phyloP scores from a whole-genome alignment of 2,113 vertebrate genomes.

The Mungos mungo region DNA sequence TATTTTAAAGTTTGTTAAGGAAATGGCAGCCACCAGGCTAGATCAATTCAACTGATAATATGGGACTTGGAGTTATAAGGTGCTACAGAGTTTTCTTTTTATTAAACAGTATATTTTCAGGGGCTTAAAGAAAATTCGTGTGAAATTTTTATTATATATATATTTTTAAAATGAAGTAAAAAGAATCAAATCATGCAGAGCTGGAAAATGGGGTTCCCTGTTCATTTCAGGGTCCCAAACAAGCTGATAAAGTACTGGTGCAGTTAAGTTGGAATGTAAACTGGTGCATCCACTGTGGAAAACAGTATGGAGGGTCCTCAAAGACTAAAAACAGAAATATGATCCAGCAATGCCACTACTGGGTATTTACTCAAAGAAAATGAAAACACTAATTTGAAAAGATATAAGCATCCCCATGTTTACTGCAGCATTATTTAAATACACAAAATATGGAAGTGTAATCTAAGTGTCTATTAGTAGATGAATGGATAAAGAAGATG shows the following conservation, averaged over 20 bases:
- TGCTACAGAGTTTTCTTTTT: not conserved
- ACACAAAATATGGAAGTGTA: not conserved
- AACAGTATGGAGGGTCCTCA: not conserved
- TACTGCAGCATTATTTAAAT: not conserved
- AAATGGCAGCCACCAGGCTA: not conserved
- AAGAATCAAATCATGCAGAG: not conserved
- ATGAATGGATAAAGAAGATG: not conserved
- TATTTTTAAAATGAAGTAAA: not conserved
- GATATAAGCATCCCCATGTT: not conserved
- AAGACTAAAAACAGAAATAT: not conserved
- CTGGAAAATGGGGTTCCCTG: not conserved
- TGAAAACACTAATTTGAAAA: not conserved
- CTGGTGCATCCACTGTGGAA: not conserved
- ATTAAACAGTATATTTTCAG: not conserved
- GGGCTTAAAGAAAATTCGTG: not conserved
- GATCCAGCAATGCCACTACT: not conserved
- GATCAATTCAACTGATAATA: not conserved
- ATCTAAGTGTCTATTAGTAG: not conserved
- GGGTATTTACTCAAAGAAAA: not conserved
- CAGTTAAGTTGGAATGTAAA: not conserved
- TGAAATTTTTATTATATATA: not conserved
- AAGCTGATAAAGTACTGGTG: not conserved
- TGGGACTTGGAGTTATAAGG: not conserved
- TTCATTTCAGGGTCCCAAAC: not conserved
- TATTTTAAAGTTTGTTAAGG: constrained; percentile 10